phyloP scores from a whole-genome alignment of 2,888 invertebrate species.

The Thymelicus lineola region DNA sequence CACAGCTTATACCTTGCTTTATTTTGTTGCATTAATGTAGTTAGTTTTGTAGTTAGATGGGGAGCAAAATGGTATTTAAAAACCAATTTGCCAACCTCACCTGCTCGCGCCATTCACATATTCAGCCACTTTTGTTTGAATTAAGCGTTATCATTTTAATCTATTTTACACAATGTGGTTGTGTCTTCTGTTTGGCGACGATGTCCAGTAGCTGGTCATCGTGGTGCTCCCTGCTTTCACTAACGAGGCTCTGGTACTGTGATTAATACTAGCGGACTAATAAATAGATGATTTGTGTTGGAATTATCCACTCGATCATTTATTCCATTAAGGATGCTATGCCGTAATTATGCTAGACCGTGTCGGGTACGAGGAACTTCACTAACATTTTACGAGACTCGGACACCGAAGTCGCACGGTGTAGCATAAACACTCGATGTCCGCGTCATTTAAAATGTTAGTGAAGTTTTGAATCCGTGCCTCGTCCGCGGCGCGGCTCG shows the following conservation, averaged over 20 bases:
- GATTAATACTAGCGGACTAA: background rate
- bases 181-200: background rate
- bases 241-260: background rate
- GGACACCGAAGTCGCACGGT: no score
- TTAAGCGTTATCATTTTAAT: background rate
- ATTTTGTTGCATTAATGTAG: background rate
- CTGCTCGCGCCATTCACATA: background rate
- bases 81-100: conserved; percentile 1
- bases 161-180: background rate
- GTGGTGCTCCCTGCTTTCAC: background rate
- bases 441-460: no score
- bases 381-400: no score
- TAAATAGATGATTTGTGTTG: background rate
- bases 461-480: no score
- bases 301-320: background rate
- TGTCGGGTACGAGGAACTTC: no score
- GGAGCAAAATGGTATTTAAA: background rate
- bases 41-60: background rate
- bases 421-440: no score
- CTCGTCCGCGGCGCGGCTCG: no score
- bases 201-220: background rate
- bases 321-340: no score
- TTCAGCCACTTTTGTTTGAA: no score
- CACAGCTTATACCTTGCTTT: background rate
- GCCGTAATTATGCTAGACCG: no score